Evolutionary conservation across 1,140 invertebrate genomes (phyloP), one percentile per base, ranked within the genome.

Genomic region (Musca vetustissima): DNA sequence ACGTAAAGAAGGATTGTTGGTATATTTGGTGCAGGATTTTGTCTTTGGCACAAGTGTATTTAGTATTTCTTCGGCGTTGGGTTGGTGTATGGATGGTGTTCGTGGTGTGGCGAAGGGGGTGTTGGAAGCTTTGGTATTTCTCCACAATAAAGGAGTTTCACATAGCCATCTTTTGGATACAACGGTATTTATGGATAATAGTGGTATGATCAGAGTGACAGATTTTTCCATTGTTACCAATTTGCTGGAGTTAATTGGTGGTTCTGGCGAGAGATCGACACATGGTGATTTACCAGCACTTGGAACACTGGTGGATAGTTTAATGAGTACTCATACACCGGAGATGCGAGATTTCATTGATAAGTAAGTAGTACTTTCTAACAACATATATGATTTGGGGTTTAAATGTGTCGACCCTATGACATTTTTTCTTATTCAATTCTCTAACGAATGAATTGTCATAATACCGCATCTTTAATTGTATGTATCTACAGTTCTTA

Each of bases 61-160:
- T 47, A 79, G 74, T 65, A 81, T 83, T 48, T 76, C 77, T 2
- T 73, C 74, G 0, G 73, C 75, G 1, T 48, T 82, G 17, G 80
- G 80, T n/a, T 83, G 81, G 81, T 81, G 80, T 68, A 73, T 78
- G 70, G 79, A 82, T 50, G 79, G 80, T 1, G 76, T 75, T 15
- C 72, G 80, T 11, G 78, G 76, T 72, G 86, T 91, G 70, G 86
- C 89, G 1, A 82, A 79, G 8, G 89, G 89, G 53, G 84, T 93
- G 21, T 77, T 94, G 1, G 84, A 86, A 57, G 90, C 89, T 2
- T 73, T 95, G 7, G 82, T 88, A 17, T 93, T 89, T 78, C 82
- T 95, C 14, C 93, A 94, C 75, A 84, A 87, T 53, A 93, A 93
- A 76, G 90, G 90, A 73, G 88, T 94, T 9, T 89, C 92, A 1